Percentiles rank a stretch among this genome's conserved stretches.
phyloP scores from a whole-genome alignment of 2,797 vertebrate species.

The Halcyon badia region DNA sequence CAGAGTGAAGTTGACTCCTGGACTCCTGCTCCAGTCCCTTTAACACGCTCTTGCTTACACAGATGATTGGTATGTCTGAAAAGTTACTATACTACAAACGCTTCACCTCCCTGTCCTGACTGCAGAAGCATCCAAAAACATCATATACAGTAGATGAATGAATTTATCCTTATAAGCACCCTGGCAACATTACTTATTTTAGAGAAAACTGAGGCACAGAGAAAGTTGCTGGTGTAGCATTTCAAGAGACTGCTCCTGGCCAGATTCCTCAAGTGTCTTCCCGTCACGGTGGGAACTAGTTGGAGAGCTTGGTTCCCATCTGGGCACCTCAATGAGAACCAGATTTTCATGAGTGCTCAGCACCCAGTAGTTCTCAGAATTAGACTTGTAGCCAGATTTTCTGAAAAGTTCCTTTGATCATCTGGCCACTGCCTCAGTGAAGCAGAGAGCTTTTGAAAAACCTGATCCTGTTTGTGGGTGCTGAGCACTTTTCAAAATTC shows the following conservation, averaged over 20 bases:
- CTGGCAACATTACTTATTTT: background rate
- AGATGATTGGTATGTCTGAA: constrained; percentile 33
- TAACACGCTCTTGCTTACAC: background rate
- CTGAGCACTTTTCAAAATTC: constrained; percentile 58
- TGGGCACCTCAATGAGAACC: background rate
- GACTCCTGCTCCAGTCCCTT: background rate
- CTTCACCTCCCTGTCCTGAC: background rate
- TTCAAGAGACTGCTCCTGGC: background rate
- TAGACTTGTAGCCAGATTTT: background rate
- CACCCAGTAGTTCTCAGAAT: background rate
- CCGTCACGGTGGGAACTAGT: background rate
- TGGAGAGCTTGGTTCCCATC: background rate
- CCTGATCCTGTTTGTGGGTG: constrained; percentile 12
- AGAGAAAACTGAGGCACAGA: constrained; percentile 27
- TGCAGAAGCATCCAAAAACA: constrained; percentile 13
- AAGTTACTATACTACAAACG: background rate
- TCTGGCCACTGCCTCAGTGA: background rate
- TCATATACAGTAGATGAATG: constrained; percentile 19
- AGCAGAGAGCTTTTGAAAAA: constrained; percentile 37
- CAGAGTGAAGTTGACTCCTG: background rate
- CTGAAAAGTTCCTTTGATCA: constrained; percentile 25
- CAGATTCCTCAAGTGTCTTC: constrained; percentile 15
- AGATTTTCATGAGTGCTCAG: constrained; percentile 23
- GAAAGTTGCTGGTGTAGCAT: background rate
- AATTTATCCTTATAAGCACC: constrained; percentile 30